Evolutionary conservation across 2,797 vertebrate genomes (phyloP).

Genomic region (Thalassophryne amazonica): DNA sequence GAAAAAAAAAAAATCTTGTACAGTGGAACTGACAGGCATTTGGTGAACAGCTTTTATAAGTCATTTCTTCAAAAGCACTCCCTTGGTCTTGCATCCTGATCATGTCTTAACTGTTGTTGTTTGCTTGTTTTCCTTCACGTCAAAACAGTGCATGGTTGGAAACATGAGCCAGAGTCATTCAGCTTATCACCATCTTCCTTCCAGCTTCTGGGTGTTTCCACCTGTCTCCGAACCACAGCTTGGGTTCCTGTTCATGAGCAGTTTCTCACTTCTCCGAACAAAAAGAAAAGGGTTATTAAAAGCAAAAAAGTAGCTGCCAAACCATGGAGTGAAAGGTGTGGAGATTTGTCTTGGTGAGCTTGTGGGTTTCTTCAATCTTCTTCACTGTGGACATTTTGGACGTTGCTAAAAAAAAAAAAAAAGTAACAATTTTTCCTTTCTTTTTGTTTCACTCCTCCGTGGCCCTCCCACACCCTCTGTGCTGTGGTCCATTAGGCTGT

Average conservation of each 20-base stretch:
- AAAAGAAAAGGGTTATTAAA: constrained; percentile 52
- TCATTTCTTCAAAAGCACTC: constrained; percentile 27
- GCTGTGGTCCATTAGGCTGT: constrained; percentile 70
- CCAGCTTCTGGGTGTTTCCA: constrained; percentile 58
- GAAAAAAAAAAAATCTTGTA: constrained; percentile 17
- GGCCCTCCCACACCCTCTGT: constrained; percentile 46
- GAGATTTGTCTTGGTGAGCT: constrained; percentile 50
- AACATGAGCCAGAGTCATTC: constrained; percentile 44
- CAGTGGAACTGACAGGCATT: constrained; percentile 18
- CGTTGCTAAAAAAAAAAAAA: neutral
- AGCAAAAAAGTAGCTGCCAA: constrained; percentile 56
- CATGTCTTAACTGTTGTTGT: constrained; percentile 61
- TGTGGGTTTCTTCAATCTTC: constrained; percentile 36
- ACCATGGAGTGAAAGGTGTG: constrained; percentile 40
- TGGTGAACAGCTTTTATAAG: constrained; percentile 36
- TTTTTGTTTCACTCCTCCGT: constrained; percentile 20
- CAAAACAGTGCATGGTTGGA: constrained; percentile 47
- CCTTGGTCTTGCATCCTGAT: constrained; percentile 34
- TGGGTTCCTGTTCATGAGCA: constrained; percentile 55
- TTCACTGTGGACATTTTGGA: constrained; percentile 19
- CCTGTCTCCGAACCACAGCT: constrained; percentile 42
- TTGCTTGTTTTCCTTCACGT: constrained; percentile 46
- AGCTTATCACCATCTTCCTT: constrained; percentile 57
- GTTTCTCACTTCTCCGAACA: constrained; percentile 50
- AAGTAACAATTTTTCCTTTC: constrained; percentile 27